phyloP scores from a whole-genome alignment of 2,113 vertebrate species.

The Oncorhynchus kisutch region DNA sequence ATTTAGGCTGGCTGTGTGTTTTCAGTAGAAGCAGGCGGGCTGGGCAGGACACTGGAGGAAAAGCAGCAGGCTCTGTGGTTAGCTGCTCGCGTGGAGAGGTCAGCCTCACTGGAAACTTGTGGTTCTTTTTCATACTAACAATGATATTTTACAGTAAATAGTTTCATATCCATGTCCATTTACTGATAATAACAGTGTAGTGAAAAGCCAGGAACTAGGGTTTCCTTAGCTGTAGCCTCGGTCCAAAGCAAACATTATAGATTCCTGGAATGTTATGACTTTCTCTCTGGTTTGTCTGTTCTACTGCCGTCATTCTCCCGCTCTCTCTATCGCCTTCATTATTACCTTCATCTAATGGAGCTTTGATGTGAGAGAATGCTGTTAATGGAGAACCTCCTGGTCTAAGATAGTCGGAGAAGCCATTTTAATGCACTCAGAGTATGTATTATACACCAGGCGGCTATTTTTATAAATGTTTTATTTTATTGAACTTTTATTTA shows the following conservation, averaged over 20 bases:
- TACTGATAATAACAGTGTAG: slow-evolving; percentile 55
- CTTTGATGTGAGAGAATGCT: slow-evolving; percentile 1
- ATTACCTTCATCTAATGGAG: neutral
- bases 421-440: slow-evolving; percentile 15
- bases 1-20: slow-evolving; percentile 31
- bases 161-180: slow-evolving; percentile 26
- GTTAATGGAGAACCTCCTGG: slow-evolving; percentile 1
- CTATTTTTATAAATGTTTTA: too few relatives aligned
- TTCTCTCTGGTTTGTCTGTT: slow-evolving; percentile 4
- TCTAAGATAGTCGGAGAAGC: slow-evolving; percentile 11
- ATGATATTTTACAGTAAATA: slow-evolving; percentile 36
- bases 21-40: neutral
- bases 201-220: slow-evolving; percentile 44
- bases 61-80: slow-evolving; percentile 51
- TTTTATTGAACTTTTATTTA: too few relatives aligned
- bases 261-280: slow-evolving; percentile 42
- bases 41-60: neutral
- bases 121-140: slow-evolving; percentile 43
- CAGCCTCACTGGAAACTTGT: slow-evolving; percentile 55
- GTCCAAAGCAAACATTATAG: slow-evolving; percentile 40
- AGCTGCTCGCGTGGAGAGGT: slow-evolving; percentile 58
- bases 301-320: neutral
- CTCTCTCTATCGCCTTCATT: neutral
- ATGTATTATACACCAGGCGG: neutral
- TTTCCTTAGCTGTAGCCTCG: slow-evolving; percentile 50